Evolutionary conservation across 2,113 vertebrate genomes (phyloP), one percentile per base, ranked within the genome.

Genomic region (Misgurnus anguillicaudatus): DNA sequence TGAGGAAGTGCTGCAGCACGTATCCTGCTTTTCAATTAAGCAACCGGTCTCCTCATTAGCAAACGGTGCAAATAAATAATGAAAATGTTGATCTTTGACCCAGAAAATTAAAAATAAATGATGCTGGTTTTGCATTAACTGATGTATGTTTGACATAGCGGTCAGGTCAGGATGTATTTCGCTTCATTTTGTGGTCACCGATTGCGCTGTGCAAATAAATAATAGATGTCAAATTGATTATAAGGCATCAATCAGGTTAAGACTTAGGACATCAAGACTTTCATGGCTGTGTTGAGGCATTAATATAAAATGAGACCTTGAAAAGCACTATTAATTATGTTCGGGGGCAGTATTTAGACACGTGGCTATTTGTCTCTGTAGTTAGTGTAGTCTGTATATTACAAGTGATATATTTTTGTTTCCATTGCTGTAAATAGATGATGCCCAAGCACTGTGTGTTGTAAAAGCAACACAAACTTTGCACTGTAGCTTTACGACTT

Each of bases 141-240:
- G 53, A 55, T 6, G 16, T n/a, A 55, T 55, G 16, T 55, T 55
- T 55, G 53, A 55, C 47, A 48, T n/a, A n/a, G n/a, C 17, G 17
- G 53, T 55, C 5, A 51, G 53, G 53, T 55, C 16, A 55, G 53
- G 14, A 55, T 55, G 3, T 55, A 55, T 55, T 55, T 55, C 7
- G 53, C 53, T 55, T 5, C 4, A 36, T 36, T 62, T 21, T 36
- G 60, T 36, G 31, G 24, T 62, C 9, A 62, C 24, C 9, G 21
- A 36, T 62, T 14, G 11, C 10, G 11, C 10, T 62, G 21, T 31
- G 60, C 10, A 62, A 62, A 62, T 62, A 62, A 62, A 62, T 62
- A 62, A 62, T 62, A 36, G 21, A 62, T 62, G 60, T 62, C 60
- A 62, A 21, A 36, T 62, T 62, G 60, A 62, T 62, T 62, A 13